Evolutionary conservation across 2,797 vertebrate species (phyloP).

Genomic region (Mus minutoides): DNA sequence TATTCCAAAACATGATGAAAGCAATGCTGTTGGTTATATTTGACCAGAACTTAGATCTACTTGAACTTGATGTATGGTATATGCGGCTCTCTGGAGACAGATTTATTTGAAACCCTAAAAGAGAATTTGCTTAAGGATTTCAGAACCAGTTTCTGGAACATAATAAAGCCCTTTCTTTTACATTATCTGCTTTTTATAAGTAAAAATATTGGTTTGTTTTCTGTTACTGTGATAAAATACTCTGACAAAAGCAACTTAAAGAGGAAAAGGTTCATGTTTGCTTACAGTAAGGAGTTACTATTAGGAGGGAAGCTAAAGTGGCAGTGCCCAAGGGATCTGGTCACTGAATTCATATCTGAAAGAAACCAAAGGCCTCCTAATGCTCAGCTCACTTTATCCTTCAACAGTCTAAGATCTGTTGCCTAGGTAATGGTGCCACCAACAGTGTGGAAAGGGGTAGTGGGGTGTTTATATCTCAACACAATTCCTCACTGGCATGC

Average conservation of each 20-base stretch:
- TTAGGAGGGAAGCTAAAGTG: background rate
- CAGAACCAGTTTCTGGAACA: slow-evolving; percentile 1
- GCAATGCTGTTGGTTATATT: background rate
- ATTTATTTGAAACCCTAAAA: background rate
- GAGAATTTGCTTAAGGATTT: background rate
- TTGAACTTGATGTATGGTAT: background rate
- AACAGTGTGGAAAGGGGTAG: background rate
- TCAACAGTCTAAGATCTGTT: background rate
- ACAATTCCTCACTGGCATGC: background rate
- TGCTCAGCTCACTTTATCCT: background rate
- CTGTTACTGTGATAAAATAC: background rate
- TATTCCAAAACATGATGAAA: background rate
- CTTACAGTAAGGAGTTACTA: background rate
- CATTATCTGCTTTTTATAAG: background rate
- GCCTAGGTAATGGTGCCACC: background rate
- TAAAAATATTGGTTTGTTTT: background rate
- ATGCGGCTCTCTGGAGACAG: background rate
- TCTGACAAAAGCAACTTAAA: background rate
- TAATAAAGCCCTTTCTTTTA: background rate
- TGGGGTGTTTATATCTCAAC: background rate
- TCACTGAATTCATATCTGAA: background rate
- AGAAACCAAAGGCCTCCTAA: background rate
- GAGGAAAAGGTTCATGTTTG: background rate
- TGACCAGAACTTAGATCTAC: background rate
- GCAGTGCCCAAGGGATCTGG: background rate